These are phyloP conservation scores for Nasonia oneida DNA, from an alignment of 2,888 invertebrate genomes.

Conservation along the genomic window DNA sequence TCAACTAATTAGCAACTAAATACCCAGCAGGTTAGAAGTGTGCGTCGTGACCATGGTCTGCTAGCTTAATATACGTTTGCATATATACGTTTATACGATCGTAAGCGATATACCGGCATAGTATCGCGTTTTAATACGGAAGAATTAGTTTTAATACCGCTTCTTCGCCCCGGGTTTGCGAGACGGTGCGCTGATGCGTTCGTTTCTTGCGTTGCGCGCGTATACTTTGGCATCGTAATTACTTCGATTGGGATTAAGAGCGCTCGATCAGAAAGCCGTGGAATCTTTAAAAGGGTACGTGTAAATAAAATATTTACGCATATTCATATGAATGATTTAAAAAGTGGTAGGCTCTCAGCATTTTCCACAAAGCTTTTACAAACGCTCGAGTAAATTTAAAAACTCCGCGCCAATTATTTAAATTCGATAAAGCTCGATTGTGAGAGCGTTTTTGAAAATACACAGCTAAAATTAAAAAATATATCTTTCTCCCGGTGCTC, in stretches of 20 bases:
- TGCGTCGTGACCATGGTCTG: too few species aligned
- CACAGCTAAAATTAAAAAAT: neutral
- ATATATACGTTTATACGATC: neutral
- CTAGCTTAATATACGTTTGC: neutral
- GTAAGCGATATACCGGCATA: neutral
- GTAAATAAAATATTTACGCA: too few species aligned
- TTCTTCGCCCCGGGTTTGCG: neutral
- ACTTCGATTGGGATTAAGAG: too few species aligned
- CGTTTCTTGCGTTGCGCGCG: neutral
- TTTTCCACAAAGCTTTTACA: too few species aligned
- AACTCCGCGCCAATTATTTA: too few species aligned
- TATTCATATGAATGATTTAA: too few species aligned
- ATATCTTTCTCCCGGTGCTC: neutral
- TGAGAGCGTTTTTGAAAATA: neutral
- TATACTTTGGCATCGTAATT: neutral
- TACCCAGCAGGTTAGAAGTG: too few species aligned
- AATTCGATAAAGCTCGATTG: neutral
- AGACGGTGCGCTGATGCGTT: neutral
- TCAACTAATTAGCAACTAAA: too few species aligned
- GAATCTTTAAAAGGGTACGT: too few species aligned
- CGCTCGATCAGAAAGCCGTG: too few species aligned
- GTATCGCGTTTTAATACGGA: conserved; percentile 23
- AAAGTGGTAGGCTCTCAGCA: too few species aligned
- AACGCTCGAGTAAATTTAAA: too few species aligned
- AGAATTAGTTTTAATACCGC: conserved; percentile 27